A percentile compares a stretch with the other conserved stretches of the same genome.
phyloP scores from a whole-genome alignment of 2,888 invertebrate species.

The Caprella mutica region DNA sequence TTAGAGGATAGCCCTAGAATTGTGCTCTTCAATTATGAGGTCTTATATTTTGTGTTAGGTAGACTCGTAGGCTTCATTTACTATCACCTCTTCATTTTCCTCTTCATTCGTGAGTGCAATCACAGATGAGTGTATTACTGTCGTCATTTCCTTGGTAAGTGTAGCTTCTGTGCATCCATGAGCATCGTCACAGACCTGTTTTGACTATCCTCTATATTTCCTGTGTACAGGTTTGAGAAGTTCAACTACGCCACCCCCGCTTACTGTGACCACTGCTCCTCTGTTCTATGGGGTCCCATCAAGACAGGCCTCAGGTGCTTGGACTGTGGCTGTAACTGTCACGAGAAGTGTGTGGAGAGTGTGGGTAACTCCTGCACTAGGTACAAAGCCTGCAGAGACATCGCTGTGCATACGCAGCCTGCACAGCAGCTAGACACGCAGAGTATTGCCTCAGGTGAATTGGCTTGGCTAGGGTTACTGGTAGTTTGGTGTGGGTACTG shows the following conservation, averaged over 20 bases:
- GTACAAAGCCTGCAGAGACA: slow-evolving; percentile 48
- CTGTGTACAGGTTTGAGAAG: too few species aligned
- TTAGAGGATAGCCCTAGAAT: too few species aligned
- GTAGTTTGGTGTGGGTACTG: not conserved
- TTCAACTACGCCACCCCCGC: slow-evolving; percentile 75
- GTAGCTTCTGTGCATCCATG: too few species aligned
- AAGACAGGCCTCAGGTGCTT: slow-evolving; percentile 62
- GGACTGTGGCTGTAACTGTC: slow-evolving; percentile 89
- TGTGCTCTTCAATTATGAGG: too few species aligned
- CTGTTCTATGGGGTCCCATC: slow-evolving; percentile 81
- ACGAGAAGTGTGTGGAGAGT: slow-evolving; percentile 81
- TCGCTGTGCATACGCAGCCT: slow-evolving; percentile 9
- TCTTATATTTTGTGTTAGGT: too few species aligned
- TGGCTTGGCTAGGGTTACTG: not conserved
- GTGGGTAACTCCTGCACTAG: slow-evolving; percentile 72
- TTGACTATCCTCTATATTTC: too few species aligned
- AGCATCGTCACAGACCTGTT: too few species aligned
- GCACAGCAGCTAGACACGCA: slow-evolving; percentile 47
- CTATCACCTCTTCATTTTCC: too few species aligned
- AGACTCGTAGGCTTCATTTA: too few species aligned
- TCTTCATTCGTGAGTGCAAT: too few species aligned
- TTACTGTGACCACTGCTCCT: slow-evolving; percentile 79
- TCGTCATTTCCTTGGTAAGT: too few species aligned
- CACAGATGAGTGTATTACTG: too few species aligned
- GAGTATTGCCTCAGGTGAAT: slow-evolving; percentile 57